Base-by-base conservation (phyloP, 2,888 invertebrate species). In the Drosophila greeni region DNA sequence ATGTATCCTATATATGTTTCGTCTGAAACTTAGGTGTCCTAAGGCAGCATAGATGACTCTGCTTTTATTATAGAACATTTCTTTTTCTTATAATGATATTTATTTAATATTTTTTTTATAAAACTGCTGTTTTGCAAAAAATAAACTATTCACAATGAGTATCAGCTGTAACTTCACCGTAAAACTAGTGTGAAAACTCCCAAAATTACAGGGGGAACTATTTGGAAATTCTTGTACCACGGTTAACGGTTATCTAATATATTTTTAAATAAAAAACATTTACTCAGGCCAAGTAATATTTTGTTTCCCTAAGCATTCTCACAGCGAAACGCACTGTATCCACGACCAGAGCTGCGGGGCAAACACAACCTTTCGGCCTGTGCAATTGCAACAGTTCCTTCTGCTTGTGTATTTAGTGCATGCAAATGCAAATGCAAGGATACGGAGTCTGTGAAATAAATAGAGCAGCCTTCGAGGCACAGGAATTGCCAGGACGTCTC, bases 1-100 rank as follows among this genome's bases (percentile, higher is more conserved):
- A 81, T 66, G 83, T 72, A 81, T n/a, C n/a, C n/a, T n/a, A n/a
- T n/a, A 42, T 42, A 4, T n/a, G n/a, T n/a, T 42, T n/a, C 0
- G 5, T 42, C 7, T 1, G 18, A 45, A 18, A 16, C 16, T 16
- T 11, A 9, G 24, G 20, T 18, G 4, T 20, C 3, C 12, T 23
- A 14, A 23, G 23, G 8, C 14, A 4, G 7, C 14, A n/a, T n/a
- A n/a, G n/a, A n/a, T n/a, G n/a, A n/a, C n/a, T n/a, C 14, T 3
- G 8, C 1, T 39, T 23, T 23, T 8, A 18, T 14, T 23, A 7
- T 14, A 23, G 7, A 20, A 20, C 2, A 20, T 20, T 20, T 14
- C 12, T 12, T 7, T 1, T 2, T n/a, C 12, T 40, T 5, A 23
- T 24, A 24, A 40, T 4, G 14, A 39, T 23, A 20, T 4, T 40